A percentile compares a stretch with the other conserved stretches of the same genome.
phyloP scores from a whole-genome alignment of 2,797 vertebrate genomes.

The Dermochelys coriacea region DNA sequence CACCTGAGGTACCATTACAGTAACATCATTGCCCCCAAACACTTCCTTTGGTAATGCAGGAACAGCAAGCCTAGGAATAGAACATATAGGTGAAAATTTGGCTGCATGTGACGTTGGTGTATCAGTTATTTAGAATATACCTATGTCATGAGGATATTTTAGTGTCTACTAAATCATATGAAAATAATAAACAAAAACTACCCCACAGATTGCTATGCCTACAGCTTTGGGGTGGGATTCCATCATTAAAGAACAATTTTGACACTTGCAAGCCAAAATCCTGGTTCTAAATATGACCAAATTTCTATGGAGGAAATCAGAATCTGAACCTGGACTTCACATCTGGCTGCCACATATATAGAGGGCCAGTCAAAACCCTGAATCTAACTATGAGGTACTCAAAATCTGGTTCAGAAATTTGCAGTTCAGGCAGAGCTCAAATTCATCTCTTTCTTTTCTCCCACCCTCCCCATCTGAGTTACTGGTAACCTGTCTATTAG shows the following conservation, averaged over 20 bases:
- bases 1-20: neutral
- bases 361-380: accelerated
- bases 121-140: neutral
- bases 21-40: slow-evolving; percentile 12
- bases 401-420: neutral
- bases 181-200: neutral
- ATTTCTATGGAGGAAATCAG: neutral
- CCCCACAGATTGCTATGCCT: neutral
- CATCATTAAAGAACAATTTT: neutral
- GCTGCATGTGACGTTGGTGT: neutral
- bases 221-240: slow-evolving; percentile 3
- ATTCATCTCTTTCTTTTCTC: neutral
- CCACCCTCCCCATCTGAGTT: neutral
- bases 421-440: neutral
- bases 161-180: neutral
- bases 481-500: accelerated
- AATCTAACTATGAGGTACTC: neutral
- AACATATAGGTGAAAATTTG: neutral
- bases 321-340: neutral
- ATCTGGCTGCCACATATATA: too few relatives aligned
- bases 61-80: slow-evolving; percentile 12
- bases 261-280: neutral
- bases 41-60: neutral
- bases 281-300: neutral
- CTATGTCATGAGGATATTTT: slow-evolving; percentile 12